Evolutionary conservation across 2,888 invertebrate genomes (phyloP), one percentile per base, ranked within the genome.

Genomic region (Anaspis maculata): DNA sequence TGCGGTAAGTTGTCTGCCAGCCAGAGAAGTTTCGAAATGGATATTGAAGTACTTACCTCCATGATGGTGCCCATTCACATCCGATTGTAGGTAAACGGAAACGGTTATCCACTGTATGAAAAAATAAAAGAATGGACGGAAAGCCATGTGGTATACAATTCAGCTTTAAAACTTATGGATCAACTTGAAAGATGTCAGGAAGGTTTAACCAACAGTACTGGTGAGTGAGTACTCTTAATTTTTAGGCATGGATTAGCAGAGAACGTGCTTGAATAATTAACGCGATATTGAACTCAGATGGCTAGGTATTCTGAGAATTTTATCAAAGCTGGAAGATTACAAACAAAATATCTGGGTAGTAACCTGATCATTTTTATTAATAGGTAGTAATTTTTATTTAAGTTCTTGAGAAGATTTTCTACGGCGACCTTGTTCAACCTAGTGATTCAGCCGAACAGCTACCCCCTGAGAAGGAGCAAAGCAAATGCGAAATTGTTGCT

Each of bases 101-200:
- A 52, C 16, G 50, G 46, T 24, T 50, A 48, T 32, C 56, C 59
- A 6, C 48, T 46, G 10, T 43, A 44, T 22, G 48, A 49, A 6
- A 45, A 41, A 40, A 49, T 56, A 11, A 45, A 51, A 25, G 44
- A 51, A 9, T 61, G 59, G 59, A 42, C 56, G 12, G 51, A 52
- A 30, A 47, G 46, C 11, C 49, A 58, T 32, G 47, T 56, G 3
- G 44, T 52, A 11, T 48, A 52, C 15, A 41, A 47, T 12, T 46
- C 53, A 36, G 53, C 51, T 7, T 37, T 45, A 5, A 44, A 44
- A n/a, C 28, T 55, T 13, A 41, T 51, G 23, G 36, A 49, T 7
- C 39, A 45, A 14, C 32, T 54, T 3, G 37, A 48, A 13, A 37
- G 32, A 25, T 56, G 56, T 26, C 45, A 48, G 13, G 45, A 34